These are phyloP conservation scores for Chaetops frenatus DNA, from an alignment of 2,113 vertebrate genomes.

Conservation along the genomic window DNA sequence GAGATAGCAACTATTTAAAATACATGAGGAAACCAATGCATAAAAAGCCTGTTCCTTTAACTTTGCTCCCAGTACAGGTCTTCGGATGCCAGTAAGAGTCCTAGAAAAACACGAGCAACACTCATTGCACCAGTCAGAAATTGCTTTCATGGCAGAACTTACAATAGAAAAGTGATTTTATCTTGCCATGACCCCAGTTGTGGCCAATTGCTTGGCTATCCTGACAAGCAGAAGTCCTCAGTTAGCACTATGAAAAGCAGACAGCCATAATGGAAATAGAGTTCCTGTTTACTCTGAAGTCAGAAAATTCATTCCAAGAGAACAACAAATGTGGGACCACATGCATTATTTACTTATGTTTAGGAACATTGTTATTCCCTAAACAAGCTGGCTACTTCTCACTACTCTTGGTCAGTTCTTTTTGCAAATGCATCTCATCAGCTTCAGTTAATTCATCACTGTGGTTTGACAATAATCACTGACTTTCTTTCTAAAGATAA, in stretches of 20 bases:
- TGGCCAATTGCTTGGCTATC: neutral
- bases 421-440: slow-evolving; percentile 18
- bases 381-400: neutral
- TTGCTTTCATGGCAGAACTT: neutral
- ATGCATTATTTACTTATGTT: slow-evolving; percentile 5
- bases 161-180: neutral
- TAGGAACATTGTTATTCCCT: neutral
- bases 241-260: neutral
- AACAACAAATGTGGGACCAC: neutral
- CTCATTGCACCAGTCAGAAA: neutral
- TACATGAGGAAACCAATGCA: neutral
- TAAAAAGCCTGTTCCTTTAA: neutral
- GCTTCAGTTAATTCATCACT: slow-evolving; percentile 50
- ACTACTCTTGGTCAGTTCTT: neutral
- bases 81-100: neutral
- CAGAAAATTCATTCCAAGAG: slow-evolving; percentile 13
- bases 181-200: neutral
- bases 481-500: slow-evolving; percentile 43
- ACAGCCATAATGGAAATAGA: neutral
- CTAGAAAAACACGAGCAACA: neutral
- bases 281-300: slow-evolving; percentile 34
- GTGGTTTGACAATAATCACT: slow-evolving; percentile 11
- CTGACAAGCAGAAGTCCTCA: neutral
- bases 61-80: neutral
- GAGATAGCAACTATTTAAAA: neutral